These are phyloP conservation scores for Sycophila sp. DNA, from an alignment of 1,140 invertebrate genomes.

Conservation along the genomic window DNA sequence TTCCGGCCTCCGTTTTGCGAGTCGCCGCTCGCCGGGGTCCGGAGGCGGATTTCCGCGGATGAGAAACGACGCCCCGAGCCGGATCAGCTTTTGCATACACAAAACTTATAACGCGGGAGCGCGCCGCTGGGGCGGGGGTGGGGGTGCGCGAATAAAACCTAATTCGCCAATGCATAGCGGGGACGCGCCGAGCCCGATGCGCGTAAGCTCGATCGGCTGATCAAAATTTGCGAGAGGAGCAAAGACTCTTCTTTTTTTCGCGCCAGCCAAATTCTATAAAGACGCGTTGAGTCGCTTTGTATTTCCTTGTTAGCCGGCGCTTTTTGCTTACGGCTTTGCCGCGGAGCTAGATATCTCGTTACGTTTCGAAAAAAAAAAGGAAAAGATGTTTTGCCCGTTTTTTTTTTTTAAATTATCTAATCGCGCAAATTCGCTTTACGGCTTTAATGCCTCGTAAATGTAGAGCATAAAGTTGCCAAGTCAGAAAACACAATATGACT, in stretches of 20 bases:
- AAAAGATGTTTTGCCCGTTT: neutral
- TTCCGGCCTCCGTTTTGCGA: conserved; percentile 30
- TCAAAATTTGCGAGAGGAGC: conserved; percentile 24
- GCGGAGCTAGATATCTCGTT: too few relatives aligned
- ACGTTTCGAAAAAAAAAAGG: neutral
- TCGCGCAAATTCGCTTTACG: too few relatives aligned
- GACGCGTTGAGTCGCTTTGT: neutral
- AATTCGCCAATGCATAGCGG: conserved; percentile 41
- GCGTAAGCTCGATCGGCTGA: conserved; percentile 22
- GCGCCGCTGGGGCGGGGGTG: neutral
- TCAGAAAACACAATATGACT: too few relatives aligned
- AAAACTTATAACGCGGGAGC: conserved; percentile 26
- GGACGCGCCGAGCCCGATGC: conserved; percentile 39
- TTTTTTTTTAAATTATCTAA: too few relatives aligned
- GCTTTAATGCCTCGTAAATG: too few relatives aligned
- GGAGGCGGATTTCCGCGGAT: conserved; percentile 40
- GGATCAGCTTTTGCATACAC: conserved; percentile 42
- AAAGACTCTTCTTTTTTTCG: neutral
- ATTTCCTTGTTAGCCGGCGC: neutral
- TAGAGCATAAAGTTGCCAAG: too few relatives aligned
- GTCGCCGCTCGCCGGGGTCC: neutral
- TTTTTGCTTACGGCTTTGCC: too few relatives aligned
- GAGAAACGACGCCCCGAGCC: conserved; percentile 36
- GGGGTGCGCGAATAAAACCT: conserved; percentile 36
- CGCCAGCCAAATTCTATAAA: conserved; percentile 1